Evolutionary conservation across 1,140 invertebrate genomes (phyloP), one percentile per base, ranked within the genome.

Genomic region (Microvelia longipes): DNA sequence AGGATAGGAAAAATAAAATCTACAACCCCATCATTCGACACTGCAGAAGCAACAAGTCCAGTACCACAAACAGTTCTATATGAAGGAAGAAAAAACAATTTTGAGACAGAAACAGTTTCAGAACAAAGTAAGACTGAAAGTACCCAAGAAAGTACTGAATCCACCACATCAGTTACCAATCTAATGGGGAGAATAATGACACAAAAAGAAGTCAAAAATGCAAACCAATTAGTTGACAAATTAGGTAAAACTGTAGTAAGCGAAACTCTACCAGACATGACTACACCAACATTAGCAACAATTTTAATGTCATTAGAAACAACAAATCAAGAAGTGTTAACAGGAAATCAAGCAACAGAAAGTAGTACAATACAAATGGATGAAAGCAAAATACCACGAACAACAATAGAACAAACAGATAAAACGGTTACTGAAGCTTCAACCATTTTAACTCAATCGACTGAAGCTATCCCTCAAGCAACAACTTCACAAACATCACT

Each of bases 381-480:
- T 25, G 72, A 68, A 27, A 66, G 69, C 14, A 75, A 72, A 65
- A 73, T 71, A 60, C 2, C 69, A 29, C 13, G 15, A n/a, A 73
- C 70, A 65, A 35, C 71, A 60, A 25, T 19, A 28, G 68, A 70
- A 64, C 27, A 68, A 29, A 72, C 75, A 28, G 69, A 70, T 35
- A 30, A 66, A 29, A 72, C 75, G 69, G 72, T 70, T 5, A 11
- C 74, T 1, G 63, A 70, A 69, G 27, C 15, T n/a, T 14, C 69
- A 50, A 70, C 65, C 2, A 28, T 25, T 26, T 11, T 13, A 30
- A 63, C 68, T 64, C 24, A 35, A 63, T 28, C 29, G 62, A 26
- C 15, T 67, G 30, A 60, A 24, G 30, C 14, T 28, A 2, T 15
- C 1, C 11, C 65, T 2, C 14, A 30, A 69, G 15, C 69, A 1